Evolutionary conservation across 2,113 vertebrate species (phyloP), one percentile per base, ranked within the genome.

Genomic region (Toxostoma redivivum): DNA sequence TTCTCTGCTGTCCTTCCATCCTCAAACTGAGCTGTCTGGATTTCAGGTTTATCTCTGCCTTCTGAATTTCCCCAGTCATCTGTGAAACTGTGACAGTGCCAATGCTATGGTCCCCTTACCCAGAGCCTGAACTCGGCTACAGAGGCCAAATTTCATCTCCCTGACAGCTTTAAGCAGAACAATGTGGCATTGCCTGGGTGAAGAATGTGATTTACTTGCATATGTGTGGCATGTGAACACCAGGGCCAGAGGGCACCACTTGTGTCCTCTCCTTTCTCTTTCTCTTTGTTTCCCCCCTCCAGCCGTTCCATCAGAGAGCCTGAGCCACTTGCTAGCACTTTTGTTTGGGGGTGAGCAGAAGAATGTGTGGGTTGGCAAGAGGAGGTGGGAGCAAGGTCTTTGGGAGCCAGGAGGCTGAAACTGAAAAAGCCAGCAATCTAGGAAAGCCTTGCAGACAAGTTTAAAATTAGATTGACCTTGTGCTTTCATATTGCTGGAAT

Each of bases 381-480:
- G 50, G 89, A 94, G 78, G 42, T 69, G 47, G 79, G 67, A 90
- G 60, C 5, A 8, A 88, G 71, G 24, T 81, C 40, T 90, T 81
- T 47, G 56, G 21, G 51, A 82, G 31, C 33, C 35, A 35, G 15
- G 23, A 80, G 37, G 54, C 79, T 80, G n/a, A 88, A 91, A 67
- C 44, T 66, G 62, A 74, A 93, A 86, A 86, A 96, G 48, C 56
- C 61, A 88, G 38, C 48, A 44, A 18, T 78, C 48, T 74, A 64
- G 76, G 54, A 44, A 77, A 83, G 72, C 83, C 79, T 73, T 64
- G 72, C 73, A 33, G 72, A 69, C 0, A 2, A 84, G 73, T 85
- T 95, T 92, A 94, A 94, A 95, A 91, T 91, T 92, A 95, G 91
- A 47, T 40, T 79, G 72, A 84, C 81, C 60, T 61, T 42, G 31